Conservation (phyloP, 2,888 invertebrate species). For the Caenorhabditis uteleia region DNA sequence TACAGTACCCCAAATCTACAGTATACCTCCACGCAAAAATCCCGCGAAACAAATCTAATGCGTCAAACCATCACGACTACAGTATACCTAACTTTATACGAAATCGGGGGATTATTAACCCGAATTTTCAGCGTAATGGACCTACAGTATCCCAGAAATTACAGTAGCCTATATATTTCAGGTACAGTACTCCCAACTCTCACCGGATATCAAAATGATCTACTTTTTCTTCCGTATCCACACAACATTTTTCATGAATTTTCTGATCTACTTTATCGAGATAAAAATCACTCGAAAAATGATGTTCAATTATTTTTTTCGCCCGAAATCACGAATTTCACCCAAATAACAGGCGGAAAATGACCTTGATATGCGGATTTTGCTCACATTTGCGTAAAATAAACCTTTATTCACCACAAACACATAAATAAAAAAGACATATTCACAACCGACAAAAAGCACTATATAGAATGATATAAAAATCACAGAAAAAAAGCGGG, state of each 20-base stretch:
- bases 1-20: not conserved
- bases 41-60: not conserved
- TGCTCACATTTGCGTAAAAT: no score
- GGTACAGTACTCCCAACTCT: not conserved
- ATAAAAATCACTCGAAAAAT: not conserved
- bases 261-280: not conserved
- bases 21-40: not conserved
- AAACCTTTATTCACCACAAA: no score
- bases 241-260: not conserved
- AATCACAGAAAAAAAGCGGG: slow-evolving; percentile 2
- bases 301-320: not conserved
- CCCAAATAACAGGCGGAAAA: not conserved
- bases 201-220: not conserved
- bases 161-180: no score
- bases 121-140: no score
- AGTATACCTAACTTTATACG: not conserved
- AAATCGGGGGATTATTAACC: not conserved
- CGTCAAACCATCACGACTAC: not conserved
- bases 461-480: no score
- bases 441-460: no score
- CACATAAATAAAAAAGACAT: no score
- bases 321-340: no score
- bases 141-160: no score
- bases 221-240: not conserved
- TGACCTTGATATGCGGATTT: no score